phyloP scores from a whole-genome alignment of 2,797 vertebrate species.

The Staurois parvus region DNA sequence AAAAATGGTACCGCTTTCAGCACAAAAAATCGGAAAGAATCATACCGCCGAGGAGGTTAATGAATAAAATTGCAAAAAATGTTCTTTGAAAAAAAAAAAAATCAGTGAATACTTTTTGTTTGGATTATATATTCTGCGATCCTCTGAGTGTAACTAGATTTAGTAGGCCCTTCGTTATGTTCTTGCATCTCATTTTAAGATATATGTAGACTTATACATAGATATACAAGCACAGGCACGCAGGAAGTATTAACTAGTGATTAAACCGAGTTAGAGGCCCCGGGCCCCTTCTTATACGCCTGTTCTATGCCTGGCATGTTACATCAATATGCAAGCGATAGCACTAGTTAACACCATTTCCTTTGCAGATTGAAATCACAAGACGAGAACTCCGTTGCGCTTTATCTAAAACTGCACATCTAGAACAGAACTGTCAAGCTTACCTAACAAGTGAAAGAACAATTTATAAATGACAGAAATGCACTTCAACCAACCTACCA shows the following conservation, averaged over 20 bases:
- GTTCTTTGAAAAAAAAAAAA: too few species aligned
- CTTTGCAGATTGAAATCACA: conserved; percentile 32
- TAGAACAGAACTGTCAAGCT: neutral
- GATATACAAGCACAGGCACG: neutral
- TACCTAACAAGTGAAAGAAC: neutral
- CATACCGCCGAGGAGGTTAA: too few species aligned
- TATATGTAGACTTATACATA: too few species aligned
- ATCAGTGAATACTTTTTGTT: too few species aligned
- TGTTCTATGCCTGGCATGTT: neutral
- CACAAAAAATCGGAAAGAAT: too few species aligned
- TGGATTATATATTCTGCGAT: too few species aligned
- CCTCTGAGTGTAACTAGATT: too few species aligned
- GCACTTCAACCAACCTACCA: too few species aligned
- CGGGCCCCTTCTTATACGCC: conserved; percentile 18
- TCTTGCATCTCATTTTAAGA: too few species aligned
- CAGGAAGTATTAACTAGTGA: conserved; percentile 53
- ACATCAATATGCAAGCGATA: neutral
- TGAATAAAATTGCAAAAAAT: too few species aligned
- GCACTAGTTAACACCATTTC: conserved; percentile 26
- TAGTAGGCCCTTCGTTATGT: too few species aligned
- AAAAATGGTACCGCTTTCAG: too few species aligned
- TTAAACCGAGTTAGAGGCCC: conserved; percentile 12
- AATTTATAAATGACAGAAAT: neutral
- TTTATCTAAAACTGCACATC: neutral
- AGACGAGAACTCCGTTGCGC: neutral